A percentile compares a stretch with the other conserved stretches of the same genome.
phyloP scores from a whole-genome alignment of 2,113 vertebrate genomes.

The Malurus elegans region DNA sequence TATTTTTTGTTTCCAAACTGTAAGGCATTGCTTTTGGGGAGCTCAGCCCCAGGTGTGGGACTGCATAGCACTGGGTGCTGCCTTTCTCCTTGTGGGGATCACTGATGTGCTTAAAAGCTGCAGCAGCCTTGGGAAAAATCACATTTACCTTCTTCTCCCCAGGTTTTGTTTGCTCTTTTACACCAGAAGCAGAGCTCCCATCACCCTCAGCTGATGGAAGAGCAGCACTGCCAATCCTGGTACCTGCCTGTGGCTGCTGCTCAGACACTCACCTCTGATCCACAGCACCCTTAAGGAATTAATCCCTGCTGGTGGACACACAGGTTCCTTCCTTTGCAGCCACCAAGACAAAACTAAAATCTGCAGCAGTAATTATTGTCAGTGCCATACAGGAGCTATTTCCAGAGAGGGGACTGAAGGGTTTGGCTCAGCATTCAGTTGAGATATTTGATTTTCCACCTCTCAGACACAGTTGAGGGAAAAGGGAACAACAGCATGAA shows the following conservation, averaged over 20 bases:
- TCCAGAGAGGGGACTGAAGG: neutral
- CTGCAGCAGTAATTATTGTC: neutral
- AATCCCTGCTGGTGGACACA: neutral
- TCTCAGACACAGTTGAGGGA: neutral
- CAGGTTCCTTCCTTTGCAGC: neutral
- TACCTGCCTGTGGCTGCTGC: neutral
- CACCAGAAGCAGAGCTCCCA: neutral
- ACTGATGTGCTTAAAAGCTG: neutral
- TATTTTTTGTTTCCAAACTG: neutral
- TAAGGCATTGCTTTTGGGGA: neutral
- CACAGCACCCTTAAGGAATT: neutral
- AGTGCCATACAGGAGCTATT: neutral
- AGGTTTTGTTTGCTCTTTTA: neutral
- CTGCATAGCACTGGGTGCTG: fast-evolving
- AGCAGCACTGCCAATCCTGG: neutral
- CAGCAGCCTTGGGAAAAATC: neutral
- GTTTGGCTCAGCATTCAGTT: neutral
- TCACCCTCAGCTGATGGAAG: neutral
- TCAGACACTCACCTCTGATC: neutral
- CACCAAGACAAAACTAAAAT: neutral
- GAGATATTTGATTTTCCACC: neutral
- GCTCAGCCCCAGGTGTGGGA: neutral
- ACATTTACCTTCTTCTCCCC: neutral
- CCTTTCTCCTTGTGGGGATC: neutral
- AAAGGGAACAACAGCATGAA: neutral